Evolutionary conservation across 1,140 invertebrate species (phyloP).

Genomic region (Venturia canescens): DNA sequence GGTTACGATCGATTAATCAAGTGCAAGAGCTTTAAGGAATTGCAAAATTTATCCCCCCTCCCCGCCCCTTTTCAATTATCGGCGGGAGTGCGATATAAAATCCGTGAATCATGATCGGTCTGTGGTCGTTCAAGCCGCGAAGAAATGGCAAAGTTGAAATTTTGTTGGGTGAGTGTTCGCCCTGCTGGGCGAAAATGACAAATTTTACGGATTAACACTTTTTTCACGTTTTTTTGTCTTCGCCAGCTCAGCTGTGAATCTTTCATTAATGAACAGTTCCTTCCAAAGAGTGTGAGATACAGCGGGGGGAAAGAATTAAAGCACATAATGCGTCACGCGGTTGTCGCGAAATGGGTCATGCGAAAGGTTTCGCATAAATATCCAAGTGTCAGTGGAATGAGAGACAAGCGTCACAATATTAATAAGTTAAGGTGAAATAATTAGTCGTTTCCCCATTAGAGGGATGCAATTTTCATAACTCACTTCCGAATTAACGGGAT

Average conservation of each 20-base stretch:
- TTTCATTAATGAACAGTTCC: not conserved
- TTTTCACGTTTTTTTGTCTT: not conserved
- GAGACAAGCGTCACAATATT: not conserved
- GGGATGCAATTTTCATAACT: not conserved
- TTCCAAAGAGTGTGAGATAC: not conserved
- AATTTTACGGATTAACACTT: not conserved
- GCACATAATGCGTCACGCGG: constrained; percentile 49
- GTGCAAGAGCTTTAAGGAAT: too few relatives aligned
- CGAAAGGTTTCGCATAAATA: not conserved
- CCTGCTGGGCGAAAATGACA: not conserved
- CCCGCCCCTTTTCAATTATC: too few relatives aligned
- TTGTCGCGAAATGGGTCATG: constrained; percentile 42
- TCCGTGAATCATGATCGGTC: constrained; percentile 72
- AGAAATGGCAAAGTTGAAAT: constrained; percentile 77
- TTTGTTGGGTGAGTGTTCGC: constrained; percentile 75
- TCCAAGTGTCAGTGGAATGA: not conserved
- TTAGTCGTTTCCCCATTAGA: not conserved
- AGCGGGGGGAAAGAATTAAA: constrained; percentile 57
- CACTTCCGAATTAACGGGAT: not conserved
- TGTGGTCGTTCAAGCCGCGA: constrained; percentile 77
- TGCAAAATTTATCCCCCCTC: too few relatives aligned
- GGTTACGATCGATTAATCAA: too few relatives aligned
- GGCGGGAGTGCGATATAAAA: too few relatives aligned
- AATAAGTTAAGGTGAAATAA: not conserved
- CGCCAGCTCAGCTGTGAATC: not conserved